These are phyloP conservation scores for Collichthys lucidus DNA, from an alignment of 2,113 vertebrate species.

Conservation along the genomic window DNA sequence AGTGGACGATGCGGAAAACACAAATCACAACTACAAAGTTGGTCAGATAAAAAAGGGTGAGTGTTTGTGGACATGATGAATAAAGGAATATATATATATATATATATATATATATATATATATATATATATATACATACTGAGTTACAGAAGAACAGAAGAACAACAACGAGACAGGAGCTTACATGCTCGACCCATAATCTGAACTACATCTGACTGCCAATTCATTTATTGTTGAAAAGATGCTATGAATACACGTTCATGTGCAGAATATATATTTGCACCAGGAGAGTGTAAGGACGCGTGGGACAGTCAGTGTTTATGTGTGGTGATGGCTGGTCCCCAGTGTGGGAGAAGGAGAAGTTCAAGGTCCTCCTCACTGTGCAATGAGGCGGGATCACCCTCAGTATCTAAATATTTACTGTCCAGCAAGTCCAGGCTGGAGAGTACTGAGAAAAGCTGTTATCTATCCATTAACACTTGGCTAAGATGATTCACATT, in stretches of 20 bases:
- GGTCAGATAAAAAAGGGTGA: neutral
- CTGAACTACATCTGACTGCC: neutral
- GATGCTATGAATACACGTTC: neutral
- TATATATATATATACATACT: neutral
- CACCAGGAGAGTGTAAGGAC: neutral
- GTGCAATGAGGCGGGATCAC: constrained; percentile 56
- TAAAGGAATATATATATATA: neutral
- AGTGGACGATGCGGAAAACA: neutral
- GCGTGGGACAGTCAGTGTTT: constrained; percentile 22
- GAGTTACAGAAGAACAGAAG: neutral
- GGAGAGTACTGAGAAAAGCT: constrained; percentile 64
- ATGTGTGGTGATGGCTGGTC: constrained; percentile 19
- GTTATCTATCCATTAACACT: constrained; percentile 58
- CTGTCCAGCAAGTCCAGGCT: constrained; percentile 67
- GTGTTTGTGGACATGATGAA: neutral
- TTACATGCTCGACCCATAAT: neutral
- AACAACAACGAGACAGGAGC: neutral
- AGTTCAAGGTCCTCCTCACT: constrained; percentile 74
- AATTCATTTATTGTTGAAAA: neutral
- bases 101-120: neutral
- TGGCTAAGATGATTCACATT: constrained; percentile 28
- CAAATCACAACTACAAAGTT: neutral
- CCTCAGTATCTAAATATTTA: constrained; percentile 82
- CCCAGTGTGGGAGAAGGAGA: constrained; percentile 43
- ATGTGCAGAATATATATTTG: neutral